phyloP scores from a whole-genome alignment of 37 sponge, comb jelly and placozoan species.

The Aplysina aerophoba region DNA sequence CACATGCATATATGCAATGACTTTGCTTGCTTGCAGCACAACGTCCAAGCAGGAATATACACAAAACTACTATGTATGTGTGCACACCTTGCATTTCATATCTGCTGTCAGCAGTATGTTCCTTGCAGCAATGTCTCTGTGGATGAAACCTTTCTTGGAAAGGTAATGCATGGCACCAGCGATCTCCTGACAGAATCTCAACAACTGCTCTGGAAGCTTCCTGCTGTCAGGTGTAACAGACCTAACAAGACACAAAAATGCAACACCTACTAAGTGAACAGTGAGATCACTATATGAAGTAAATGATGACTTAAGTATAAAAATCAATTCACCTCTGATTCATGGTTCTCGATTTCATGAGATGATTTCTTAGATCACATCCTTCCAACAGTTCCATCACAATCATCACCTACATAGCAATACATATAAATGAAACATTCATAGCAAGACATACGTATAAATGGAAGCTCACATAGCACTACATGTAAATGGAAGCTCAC shows the following conservation, averaged over 20 bases:
- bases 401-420: neutral
- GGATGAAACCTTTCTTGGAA: slow-evolving; percentile 60
- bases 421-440: neutral
- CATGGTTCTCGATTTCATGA: neutral
- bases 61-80: neutral
- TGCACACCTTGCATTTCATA: slow-evolving; percentile 44
- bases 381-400: slow-evolving; percentile 15
- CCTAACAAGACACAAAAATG: no score
- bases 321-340: neutral
- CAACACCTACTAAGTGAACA: neutral
- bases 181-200: slow-evolving; percentile 53
- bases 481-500: no score
- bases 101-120: slow-evolving; percentile 58
- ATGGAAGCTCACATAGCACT: no score
- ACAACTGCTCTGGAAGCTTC: neutral
- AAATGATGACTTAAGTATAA: neutral
- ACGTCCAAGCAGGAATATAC: no score
- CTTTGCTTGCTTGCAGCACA: no score
- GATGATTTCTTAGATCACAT: neutral
- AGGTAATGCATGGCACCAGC: slow-evolving; percentile 72
- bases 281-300: neutral
- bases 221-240: neutral
- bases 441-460: no score
- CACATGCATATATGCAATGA: no score
- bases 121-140: slow-evolving; percentile 82